Conservation (phyloP, 1,140 invertebrate species). For the Tetramorium alpestre region DNA sequence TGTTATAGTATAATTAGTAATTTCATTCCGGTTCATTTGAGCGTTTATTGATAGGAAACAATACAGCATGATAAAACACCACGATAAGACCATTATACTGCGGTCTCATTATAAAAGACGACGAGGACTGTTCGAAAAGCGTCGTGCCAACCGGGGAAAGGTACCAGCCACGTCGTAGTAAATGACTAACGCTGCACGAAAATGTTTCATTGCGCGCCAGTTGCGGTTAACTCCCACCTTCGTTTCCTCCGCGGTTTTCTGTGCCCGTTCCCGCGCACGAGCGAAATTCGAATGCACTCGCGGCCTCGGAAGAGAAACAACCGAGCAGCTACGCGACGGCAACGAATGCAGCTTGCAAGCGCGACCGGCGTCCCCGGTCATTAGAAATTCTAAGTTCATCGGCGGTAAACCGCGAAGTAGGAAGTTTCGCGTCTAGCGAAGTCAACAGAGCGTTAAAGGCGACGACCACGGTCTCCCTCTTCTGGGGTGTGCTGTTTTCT, state of each 20-base stretch:
- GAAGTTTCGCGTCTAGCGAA: constrained; percentile 68
- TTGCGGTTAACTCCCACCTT: constrained; percentile 39
- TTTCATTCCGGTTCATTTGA: not conserved
- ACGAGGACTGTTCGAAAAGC: constrained; percentile 34
- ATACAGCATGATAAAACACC: not conserved
- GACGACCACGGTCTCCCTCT: constrained; percentile 41
- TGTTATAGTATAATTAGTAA: not conserved
- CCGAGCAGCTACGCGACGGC: not conserved
- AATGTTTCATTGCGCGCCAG: constrained; percentile 54
- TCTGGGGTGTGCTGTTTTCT: constrained; percentile 7
- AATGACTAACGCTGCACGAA: constrained; percentile 62
- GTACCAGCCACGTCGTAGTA: constrained; percentile 56
- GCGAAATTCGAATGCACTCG: constrained; percentile 61
- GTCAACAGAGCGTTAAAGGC: constrained; percentile 70
- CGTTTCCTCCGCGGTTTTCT: constrained; percentile 6
- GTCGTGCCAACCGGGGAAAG: constrained; percentile 67
- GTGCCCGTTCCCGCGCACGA: not conserved
- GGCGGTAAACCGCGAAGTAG: constrained; percentile 73
- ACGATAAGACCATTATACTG: constrained; percentile 30
- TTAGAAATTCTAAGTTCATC: constrained; percentile 76
- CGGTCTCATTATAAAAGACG: constrained; percentile 62
- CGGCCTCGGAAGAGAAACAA: constrained; percentile 5
- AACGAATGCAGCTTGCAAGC: constrained; percentile 37
- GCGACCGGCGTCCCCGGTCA: constrained; percentile 56
- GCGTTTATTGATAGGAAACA: constrained; percentile 12